Evolutionary conservation across 2,113 vertebrate genomes (phyloP), one percentile per base, ranked within the genome.

Genomic region (Oxyura jamaicensis): DNA sequence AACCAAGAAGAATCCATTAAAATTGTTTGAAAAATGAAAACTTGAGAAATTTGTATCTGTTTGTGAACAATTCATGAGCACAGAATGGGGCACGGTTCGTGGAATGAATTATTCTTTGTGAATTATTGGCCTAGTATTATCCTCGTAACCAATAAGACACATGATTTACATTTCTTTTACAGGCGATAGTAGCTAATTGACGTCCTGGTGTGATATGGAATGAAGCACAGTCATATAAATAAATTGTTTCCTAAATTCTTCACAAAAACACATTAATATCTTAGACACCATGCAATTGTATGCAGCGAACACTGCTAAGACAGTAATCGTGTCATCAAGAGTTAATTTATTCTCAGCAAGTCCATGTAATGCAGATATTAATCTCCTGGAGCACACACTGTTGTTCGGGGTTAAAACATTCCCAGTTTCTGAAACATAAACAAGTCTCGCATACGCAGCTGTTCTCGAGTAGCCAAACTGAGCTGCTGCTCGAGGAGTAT

Each of bases 261-360:
- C 95, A 85, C 95, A 96, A 96, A 97, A 97, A 89, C 93, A 96
- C 96, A 97, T 97, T 97, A 96, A 96, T 97, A 96, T 97, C 96
- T 96, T 94, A 96, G 92, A 96, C 93, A 97, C 96, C 94, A 80
- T 96, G 96, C 96, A 96, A 97, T 95, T 97, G 94, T 97, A 93
- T 96, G 85, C 77, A 19, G 73, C 31, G 92, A 97, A 76, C 91
- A 94, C 95, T 94, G 95, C 94, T 97, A 97, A 96, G 95, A 97
- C 96, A 97, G 96, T 96, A 97, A 96, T 97, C 91, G 89, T 97
- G 96, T 97, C 96, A 93, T 97, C 96, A 97, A 97, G 96, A 97
- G 97, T 97, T 97, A 97, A 97, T 97, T 97, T 97, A 97, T 97
- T 97, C 97, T 83, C 94, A 97, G 95, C 96, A 96, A 97, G 96